Base-by-base conservation (phyloP, 2,113 vertebrate genomes). In the Tylochromis polylepis region DNA sequence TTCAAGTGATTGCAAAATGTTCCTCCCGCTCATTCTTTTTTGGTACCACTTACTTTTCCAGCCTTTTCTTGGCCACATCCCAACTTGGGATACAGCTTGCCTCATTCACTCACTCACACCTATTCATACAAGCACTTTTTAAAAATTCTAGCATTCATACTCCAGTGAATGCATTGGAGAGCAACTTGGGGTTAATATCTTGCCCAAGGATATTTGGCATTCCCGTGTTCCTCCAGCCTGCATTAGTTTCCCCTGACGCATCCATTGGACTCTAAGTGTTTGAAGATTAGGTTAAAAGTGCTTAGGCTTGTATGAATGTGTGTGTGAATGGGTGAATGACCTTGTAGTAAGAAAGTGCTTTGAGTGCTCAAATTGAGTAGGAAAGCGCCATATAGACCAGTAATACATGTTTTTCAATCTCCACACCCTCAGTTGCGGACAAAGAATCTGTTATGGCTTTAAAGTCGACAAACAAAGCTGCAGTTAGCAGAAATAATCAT, bases 201-300 rank as follows among this genome's bases (percentile, higher is more conserved):
- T n/a, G n/a, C n/a, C n/a, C n/a, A n/a, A n/a, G n/a, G n/a, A n/a
- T n/a, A n/a, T n/a, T n/a, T n/a, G n/a, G n/a, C 15, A 60, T 60
- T 60, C 16, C 16, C 5, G 5, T 60, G 16, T 34, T 60, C 9
- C 58, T 60, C 29, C 58, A 60, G 29, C 9, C 29, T 60, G 16
- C 16, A 34, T 34, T 60, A 2, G 58, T 34, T 60, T 34, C 58
- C 29, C 0, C 58, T 6, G 58, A 60, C 2, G 5, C 29, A 29
- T 20, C 59, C 5, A 2, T 16, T 34, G 29, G 59, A 60, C 58
- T 60, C 58, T 34, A 29, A 62, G 59, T 34, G 31, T 46, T 12
- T 14, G 43, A 14, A 46, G 11, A 67, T 67, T n/a, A 65, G 20
- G 6, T 8, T 8, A 11, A 38, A 38, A 12, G 0, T 65, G 6